phyloP scores from a whole-genome alignment of 2,888 invertebrate species.

The Perdita meconis region DNA sequence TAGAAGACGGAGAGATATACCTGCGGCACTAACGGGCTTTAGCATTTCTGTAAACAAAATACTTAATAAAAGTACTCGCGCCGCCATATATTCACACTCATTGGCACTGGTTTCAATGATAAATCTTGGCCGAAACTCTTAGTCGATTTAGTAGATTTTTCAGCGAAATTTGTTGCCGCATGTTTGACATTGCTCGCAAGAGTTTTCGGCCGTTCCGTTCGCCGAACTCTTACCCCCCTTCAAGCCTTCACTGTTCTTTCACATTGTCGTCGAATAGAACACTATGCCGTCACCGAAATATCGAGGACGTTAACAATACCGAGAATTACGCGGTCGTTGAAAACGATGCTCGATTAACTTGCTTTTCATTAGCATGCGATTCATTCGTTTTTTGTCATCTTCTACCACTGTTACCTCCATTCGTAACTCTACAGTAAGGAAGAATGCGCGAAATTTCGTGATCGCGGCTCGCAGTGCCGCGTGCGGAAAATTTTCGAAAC shows the following conservation, averaged over 20 bases:
- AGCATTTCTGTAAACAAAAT: conserved; percentile 84
- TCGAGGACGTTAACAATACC: conserved; percentile 56
- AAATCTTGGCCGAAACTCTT: conserved; percentile 76
- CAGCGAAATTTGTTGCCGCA: conserved; percentile 77
- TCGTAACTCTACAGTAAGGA: conserved; percentile 36
- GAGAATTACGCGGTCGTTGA: conserved; percentile 46
- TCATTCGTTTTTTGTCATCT: conserved; percentile 71
- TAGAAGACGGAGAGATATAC: conserved; percentile 72
- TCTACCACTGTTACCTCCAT: conserved; percentile 50
- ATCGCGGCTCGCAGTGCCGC: conserved; percentile 17
- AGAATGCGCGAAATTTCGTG: conserved; percentile 35
- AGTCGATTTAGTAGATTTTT: conserved; percentile 71
- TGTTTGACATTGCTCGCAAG: conserved; percentile 77
- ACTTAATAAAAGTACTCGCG: conserved; percentile 83
- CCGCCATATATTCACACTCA: conserved; percentile 84
- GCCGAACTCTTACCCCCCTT: conserved; percentile 67
- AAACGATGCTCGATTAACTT: conserved; percentile 53
- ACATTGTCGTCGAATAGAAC: conserved; percentile 50
- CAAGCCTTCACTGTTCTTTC: conserved; percentile 47
- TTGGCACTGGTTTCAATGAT: conserved; percentile 79
- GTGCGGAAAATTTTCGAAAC: conserved; percentile 15
- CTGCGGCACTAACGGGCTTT: conserved; percentile 81
- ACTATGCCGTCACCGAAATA: conserved; percentile 48
- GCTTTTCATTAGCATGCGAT: conserved; percentile 70
- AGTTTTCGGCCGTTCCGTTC: conserved; percentile 72